Evolutionary conservation across 2,888 invertebrate genomes (phyloP), one percentile per base, ranked within the genome.

Genomic region (Eupelmus urozonus): DNA sequence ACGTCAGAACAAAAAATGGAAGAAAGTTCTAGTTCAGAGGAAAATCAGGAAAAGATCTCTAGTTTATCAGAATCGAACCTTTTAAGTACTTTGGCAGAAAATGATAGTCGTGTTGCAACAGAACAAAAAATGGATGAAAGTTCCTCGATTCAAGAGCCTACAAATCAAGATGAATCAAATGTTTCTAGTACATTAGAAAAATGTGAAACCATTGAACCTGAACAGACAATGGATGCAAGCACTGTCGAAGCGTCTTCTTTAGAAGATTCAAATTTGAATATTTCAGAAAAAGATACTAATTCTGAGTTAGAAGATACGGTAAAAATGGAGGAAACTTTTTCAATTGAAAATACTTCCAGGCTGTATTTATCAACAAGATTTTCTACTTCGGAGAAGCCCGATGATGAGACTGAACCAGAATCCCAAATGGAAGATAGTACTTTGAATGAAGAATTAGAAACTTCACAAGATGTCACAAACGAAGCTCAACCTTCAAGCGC

Each of bases 261-360:
- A 7, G 34, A 66, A 42, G n/a, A 55, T 23, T 25, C 62, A 13
- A 70, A 34, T 25, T 5, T 45, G 2, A 70, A 16, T 42, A 23
- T 29, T 34, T 23, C 45, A 1, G 59, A 57, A 16, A 71, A 60
- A 20, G 75, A 75, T 2, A 20, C n/a, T 20, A 2, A 62, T 45
- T n/a, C n/a, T 16, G 78, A 72, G 13, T 60, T 78, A 51, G 78
- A 80, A 11, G 78, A 78, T 23, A 78, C 78, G 0, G 20, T 80
- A 2, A 78, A 78, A 70, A 76, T 80, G 80, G 80, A 78, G 1
- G 78, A 78, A 65, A 72, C 75, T 4, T 78, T 80, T 27, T 78
- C 78, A 2, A 13, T 45, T n/a, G 78, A 69, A 59, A 80, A 80
- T 55, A 80, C 80, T 18, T 78, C 80, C 5, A 62, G 72, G n/a